phyloP scores from a whole-genome alignment of 2,888 invertebrate species.

The Lamellibrachia columna region DNA sequence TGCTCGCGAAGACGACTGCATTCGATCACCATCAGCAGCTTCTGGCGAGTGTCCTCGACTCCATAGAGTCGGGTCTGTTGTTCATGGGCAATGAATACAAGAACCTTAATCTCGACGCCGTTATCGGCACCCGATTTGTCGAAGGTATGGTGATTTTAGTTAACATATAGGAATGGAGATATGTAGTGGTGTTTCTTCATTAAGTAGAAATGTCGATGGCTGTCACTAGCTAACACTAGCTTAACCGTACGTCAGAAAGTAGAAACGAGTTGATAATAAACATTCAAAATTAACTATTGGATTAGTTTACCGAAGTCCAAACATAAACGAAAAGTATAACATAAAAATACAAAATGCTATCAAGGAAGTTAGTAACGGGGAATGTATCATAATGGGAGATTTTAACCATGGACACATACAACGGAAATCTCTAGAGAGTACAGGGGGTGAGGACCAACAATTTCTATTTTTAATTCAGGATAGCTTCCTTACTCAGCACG shows the following conservation, averaged over 20 bases:
- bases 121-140: slow-evolving; percentile 59
- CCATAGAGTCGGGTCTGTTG: slow-evolving; percentile 46
- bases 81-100: slow-evolving; percentile 51
- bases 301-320: not conserved
- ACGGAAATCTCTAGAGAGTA: too few species aligned
- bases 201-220: not conserved
- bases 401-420: too few species aligned
- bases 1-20: not conserved
- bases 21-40: slow-evolving; percentile 28
- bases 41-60: slow-evolving; percentile 36
- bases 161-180: not conserved
- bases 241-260: not conserved
- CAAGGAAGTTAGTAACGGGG: too few species aligned
- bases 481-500: too few species aligned
- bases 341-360: too few species aligned
- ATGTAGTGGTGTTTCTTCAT: not conserved
- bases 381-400: too few species aligned
- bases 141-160: slow-evolving; percentile 50
- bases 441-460: too few species aligned
- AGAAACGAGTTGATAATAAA: not conserved
- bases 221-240: not conserved
- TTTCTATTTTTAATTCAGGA: too few species aligned
- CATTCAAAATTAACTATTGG: not conserved
- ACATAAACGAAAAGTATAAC: too few species aligned
- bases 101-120: slow-evolving; percentile 57